phyloP scores from a whole-genome alignment of 2,797 vertebrate species.

The Xenops minutus region DNA sequence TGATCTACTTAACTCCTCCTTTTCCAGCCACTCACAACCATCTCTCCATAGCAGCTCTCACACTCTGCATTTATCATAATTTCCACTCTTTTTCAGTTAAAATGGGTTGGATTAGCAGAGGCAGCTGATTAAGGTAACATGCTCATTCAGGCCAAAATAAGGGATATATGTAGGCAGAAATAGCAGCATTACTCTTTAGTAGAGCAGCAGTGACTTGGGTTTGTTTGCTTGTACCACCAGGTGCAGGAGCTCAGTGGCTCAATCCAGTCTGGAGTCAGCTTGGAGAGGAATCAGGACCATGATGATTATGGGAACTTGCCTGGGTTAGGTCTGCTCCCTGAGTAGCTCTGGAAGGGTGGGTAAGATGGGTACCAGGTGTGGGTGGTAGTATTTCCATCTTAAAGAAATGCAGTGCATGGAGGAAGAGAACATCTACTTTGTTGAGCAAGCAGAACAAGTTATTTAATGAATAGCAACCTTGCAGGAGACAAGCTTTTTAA shows the following conservation, averaged over 20 bases:
- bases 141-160: not conserved
- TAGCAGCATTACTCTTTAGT: not conserved
- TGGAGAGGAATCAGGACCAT: not conserved
- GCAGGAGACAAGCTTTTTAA: not conserved
- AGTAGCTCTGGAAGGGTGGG: not conserved
- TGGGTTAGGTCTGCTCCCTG: not conserved
- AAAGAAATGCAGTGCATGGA: not conserved
- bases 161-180: not conserved
- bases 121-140: not conserved
- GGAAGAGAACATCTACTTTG: not conserved
- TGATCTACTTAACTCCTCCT: not conserved
- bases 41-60: not conserved
- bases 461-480: not conserved
- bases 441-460: not conserved
- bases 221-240: not conserved
- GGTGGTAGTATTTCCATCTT: not conserved
- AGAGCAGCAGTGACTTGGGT: fast-evolving
- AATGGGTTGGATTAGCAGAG: not conserved
- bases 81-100: not conserved
- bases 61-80: not conserved
- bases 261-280: not conserved
- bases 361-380: not conserved
- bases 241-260: not conserved
- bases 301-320: not conserved
- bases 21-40: not conserved